phyloP scores from a whole-genome alignment of 1,140 invertebrate species.

The Aphaenogaster floridana region DNA sequence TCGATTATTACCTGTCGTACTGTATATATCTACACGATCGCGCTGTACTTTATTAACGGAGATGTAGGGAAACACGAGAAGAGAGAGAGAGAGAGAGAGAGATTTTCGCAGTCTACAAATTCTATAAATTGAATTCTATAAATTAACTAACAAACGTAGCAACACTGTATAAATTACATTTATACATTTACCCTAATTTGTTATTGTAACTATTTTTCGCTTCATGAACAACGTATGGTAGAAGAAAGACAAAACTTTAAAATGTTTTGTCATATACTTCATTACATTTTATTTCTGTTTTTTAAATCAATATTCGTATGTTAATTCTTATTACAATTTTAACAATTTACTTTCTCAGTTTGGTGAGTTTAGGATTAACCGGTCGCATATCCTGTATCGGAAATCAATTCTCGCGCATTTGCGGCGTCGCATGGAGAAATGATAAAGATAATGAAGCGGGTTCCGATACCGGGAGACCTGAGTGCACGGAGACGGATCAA shows the following conservation, averaged over 20 bases:
- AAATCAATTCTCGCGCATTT: constrained; percentile 56
- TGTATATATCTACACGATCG: background rate
- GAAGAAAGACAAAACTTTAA: background rate
- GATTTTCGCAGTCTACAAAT: background rate
- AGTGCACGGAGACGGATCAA: constrained; percentile 51
- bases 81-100: background rate
- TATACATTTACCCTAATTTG: background rate
- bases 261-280: background rate
- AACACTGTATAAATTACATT: background rate
- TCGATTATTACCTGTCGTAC: constrained; percentile 69
- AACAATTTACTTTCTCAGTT: background rate
- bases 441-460: constrained; percentile 73
- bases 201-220: constrained; percentile 10
- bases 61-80: background rate
- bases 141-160: background rate
- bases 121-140: constrained; percentile 36
- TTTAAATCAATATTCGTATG: background rate
- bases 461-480: constrained; percentile 14
- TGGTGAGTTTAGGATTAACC: constrained; percentile 1
- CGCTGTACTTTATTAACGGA: constrained; percentile 16
- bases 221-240: background rate
- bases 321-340: background rate
- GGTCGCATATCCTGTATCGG: background rate
- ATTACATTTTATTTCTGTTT: background rate
- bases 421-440: constrained; percentile 53